Evolutionary conservation across 1,140 invertebrate genomes (phyloP), one percentile per base, ranked within the genome.

Genomic region (Orius laevigatus): DNA sequence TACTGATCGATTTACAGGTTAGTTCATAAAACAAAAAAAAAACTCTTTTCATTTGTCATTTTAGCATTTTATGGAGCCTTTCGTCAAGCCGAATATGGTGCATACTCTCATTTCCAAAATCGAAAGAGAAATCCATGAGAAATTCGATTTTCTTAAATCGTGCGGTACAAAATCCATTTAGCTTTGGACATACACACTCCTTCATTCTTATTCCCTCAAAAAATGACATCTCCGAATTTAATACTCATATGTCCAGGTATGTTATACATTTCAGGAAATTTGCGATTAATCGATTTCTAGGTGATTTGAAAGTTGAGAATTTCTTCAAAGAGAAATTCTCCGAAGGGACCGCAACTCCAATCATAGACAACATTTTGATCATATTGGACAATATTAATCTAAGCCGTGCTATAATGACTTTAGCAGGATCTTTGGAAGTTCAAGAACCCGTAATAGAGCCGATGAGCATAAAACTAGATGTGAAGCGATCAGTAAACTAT

Each of bases 361-460:
- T 73, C 11, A 70, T 82, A 11, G 81, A 84, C 56, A 83, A 84
- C 58, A 72, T 82, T 51, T 61, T 84, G 31, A 60, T 79, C 31
- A 79, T 75, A 62, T 63, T 84, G 1, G 74, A 74, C 50, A 71
- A 74, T 15, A 66, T 82, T 38, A 78, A 78, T 12, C 59, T 86
- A 1, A 78, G 74, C 1, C 65, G 80, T 59, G 79, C 78, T 39
- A 75, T 84, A 8, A 79, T 84, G 73, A 76, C 75, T 0, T 59
- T 84, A 16, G 72, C 73, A 36, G 74, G 77, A 8, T 73, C 72
- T 31, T 60, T 84, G 48, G 77, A 83, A 66, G 75, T 80, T 41
- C 77, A 81, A 70, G 83, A 85, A 61, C 75, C 79, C 10, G 77
- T 88, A 42, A 58, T 88, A 8, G 83, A 87, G 56, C 81, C 81